phyloP scores from a whole-genome alignment of 2,797 vertebrate species.

The Poeciliopsis gracilis region DNA sequence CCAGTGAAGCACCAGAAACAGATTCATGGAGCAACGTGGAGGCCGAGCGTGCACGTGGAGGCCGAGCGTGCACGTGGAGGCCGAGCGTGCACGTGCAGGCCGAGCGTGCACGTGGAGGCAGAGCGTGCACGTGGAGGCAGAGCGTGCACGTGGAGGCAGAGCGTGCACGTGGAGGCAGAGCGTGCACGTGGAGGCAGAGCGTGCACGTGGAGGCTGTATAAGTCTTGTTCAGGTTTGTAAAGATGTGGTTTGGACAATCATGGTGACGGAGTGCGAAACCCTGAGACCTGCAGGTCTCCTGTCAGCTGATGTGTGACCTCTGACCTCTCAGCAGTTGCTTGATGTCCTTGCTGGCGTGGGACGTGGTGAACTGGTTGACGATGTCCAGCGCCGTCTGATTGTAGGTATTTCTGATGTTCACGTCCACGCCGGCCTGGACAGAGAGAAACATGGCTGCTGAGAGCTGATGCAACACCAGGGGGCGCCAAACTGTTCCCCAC shows the following conservation, averaged over 20 bases:
- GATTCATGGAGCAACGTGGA: conserved; percentile 6
- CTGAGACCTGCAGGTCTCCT: not conserved
- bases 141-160: not conserved
- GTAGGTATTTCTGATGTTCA: conserved; percentile 94
- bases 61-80: not conserved
- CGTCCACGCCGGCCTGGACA: conserved; percentile 89
- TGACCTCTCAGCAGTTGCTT: conserved; percentile 94
- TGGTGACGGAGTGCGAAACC: no score
- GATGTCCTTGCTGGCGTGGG: conserved; percentile 94
- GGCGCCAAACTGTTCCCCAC: no score
- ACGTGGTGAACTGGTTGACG: conserved; percentile 97
- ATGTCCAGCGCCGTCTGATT: conserved; percentile 97
- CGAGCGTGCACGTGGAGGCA: not conserved
- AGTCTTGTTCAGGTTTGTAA: no score
- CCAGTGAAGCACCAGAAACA: no score
- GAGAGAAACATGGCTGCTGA: not conserved
- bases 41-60: not conserved
- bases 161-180: not conserved
- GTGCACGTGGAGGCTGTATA: not conserved
- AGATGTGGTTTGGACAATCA: no score
- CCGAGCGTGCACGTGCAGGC: not conserved
- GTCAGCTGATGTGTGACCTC: not conserved
- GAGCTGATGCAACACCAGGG: no score
- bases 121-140: not conserved
- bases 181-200: not conserved